phyloP scores from a whole-genome alignment of 2,113 vertebrate species.

The Channa maculata region DNA sequence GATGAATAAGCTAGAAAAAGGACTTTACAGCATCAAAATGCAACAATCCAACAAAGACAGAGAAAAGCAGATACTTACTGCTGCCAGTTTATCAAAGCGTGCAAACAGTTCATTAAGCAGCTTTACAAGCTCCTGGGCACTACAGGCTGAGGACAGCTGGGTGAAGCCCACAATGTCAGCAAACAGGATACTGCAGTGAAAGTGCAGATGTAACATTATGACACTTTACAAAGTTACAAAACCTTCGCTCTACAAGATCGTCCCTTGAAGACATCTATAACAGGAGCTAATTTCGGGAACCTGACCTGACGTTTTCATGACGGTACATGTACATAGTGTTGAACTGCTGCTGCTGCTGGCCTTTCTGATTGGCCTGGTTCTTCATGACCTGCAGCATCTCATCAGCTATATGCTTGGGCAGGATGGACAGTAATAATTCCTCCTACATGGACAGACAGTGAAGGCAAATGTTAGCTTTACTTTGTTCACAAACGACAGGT shows the following conservation, averaged over 20 bases:
- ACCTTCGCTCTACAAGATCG: neutral
- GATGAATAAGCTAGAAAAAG: neutral
- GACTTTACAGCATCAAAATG: neutral
- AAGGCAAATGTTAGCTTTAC: neutral
- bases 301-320: slow-evolving; percentile 95
- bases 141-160: slow-evolving; percentile 93
- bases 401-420: slow-evolving; percentile 96
- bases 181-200: slow-evolving; percentile 90
- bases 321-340: slow-evolving; percentile 99
- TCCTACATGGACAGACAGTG: slow-evolving; percentile 81
- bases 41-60: neutral
- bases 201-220: neutral
- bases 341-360: slow-evolving; percentile 96
- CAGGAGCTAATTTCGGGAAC: neutral
- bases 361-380: slow-evolving; percentile 90
- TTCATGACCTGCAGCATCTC: slow-evolving; percentile 99
- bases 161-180: slow-evolving; percentile 98
- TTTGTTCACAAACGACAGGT: slow-evolving; percentile 1
- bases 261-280: neutral
- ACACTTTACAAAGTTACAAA: neutral
- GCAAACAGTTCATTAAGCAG: slow-evolving; percentile 96
- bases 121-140: slow-evolving; percentile 95
- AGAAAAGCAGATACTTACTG: slow-evolving; percentile 80
- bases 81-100: slow-evolving; percentile 93
- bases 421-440: slow-evolving; percentile 93